phyloP scores from a whole-genome alignment of 2,113 vertebrate species.

The Mastomys natalensis region DNA sequence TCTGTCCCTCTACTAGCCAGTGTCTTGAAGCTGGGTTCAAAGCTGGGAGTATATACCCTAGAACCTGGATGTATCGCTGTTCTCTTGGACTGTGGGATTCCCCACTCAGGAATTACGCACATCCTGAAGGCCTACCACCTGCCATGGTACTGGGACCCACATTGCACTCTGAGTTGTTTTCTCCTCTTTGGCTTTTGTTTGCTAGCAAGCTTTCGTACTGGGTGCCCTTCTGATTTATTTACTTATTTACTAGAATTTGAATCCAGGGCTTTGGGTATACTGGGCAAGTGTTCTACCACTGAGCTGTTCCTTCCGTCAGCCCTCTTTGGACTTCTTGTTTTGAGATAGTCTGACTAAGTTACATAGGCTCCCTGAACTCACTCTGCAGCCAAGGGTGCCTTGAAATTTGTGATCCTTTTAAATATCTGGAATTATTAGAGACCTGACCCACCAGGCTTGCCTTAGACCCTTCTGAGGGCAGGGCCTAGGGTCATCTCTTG shows the following conservation, averaged over 20 bases:
- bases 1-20: background rate
- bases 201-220: background rate
- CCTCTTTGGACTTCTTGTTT: background rate
- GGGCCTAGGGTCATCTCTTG: background rate
- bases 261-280: no score
- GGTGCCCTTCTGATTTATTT: background rate
- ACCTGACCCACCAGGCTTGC: background rate
- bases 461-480: background rate
- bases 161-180: background rate
- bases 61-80: background rate
- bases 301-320: background rate
- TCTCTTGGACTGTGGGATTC: background rate
- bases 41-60: background rate
- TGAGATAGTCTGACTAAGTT: background rate
- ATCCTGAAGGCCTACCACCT: background rate
- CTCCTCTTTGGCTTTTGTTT: background rate
- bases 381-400: background rate
- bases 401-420: background rate
- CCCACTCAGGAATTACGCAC: background rate
- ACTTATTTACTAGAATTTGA: background rate
- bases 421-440: background rate
- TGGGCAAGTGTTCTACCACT: background rate
- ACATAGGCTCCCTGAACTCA: background rate
- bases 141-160: background rate
- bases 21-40: background rate